Conservation (phyloP, 2,797 vertebrate genomes). For the Enteromius paludinosus region DNA sequence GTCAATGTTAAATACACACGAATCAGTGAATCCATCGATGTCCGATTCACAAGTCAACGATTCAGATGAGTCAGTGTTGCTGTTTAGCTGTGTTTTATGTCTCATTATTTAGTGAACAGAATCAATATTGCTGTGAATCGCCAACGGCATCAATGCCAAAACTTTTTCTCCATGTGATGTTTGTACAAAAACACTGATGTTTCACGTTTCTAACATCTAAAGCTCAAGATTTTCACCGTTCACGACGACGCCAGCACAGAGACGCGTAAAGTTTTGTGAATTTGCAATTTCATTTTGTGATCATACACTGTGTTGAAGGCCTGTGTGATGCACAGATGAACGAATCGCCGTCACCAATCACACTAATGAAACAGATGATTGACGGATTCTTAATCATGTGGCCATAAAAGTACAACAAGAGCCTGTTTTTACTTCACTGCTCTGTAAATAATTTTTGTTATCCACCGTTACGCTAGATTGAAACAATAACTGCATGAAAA, state of each 20-base stretch:
- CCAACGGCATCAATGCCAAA: not conserved
- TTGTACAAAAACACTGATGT: not conserved
- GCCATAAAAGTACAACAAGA: slow-evolving; percentile 15
- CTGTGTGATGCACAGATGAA: slow-evolving; percentile 16
- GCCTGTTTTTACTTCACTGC: slow-evolving; percentile 34
- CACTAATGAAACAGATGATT: not conserved
- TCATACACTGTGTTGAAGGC: slow-evolving; percentile 39
- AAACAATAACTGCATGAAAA: slow-evolving; percentile 51
- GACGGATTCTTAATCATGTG: slow-evolving; percentile 20
- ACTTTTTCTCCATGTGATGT: not conserved
- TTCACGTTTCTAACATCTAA: not conserved
- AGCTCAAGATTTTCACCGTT: not conserved
- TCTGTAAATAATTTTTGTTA: slow-evolving; percentile 45
- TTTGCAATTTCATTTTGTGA: slow-evolving; percentile 34
- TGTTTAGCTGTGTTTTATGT: slow-evolving; percentile 5
- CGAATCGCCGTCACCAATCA: slow-evolving; percentile 5
- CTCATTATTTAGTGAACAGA: not conserved
- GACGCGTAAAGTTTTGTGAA: slow-evolving; percentile 39
- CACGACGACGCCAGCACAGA: slow-evolving; percentile 4
- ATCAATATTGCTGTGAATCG: not conserved
- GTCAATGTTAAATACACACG: not conserved
- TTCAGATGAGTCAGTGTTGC: not conserved
- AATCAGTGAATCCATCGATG: not conserved
- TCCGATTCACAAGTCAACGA: not conserved
- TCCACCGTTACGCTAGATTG: slow-evolving; percentile 34